These are phyloP conservation scores for Parnassius apollo DNA, from an alignment of 2,888 invertebrate genomes.

Conservation along the genomic window DNA sequence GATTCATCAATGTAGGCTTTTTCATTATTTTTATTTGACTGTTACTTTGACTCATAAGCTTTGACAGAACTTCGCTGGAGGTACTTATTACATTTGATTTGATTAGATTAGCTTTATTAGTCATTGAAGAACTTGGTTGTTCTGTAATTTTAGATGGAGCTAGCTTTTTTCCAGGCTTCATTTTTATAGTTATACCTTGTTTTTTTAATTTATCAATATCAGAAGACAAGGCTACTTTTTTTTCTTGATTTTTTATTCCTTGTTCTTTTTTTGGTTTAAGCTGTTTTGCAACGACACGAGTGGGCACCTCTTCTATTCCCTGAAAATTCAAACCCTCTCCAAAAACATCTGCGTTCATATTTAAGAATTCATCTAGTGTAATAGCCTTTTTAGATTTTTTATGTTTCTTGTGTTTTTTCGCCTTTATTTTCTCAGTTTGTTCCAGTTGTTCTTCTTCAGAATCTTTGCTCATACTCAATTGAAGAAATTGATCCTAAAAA, in stretches of 20 bases:
- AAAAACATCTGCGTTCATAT: conserved; percentile 76
- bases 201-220: conserved; percentile 67
- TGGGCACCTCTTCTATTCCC: conserved; percentile 73
- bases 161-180: conserved; percentile 40
- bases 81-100: conserved; percentile 38
- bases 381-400: conserved; percentile 73
- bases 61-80: conserved; percentile 60
- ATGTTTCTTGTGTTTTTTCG: conserved; percentile 71
- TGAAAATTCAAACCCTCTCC: conserved; percentile 71
- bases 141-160: conserved; percentile 22
- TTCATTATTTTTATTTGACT: conserved; percentile 70
- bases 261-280: conserved; percentile 51
- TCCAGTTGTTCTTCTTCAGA: conserved; percentile 40
- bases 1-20: conserved; percentile 40
- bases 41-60: conserved; percentile 64
- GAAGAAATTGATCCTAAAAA: conserved; percentile 65
- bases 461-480: conserved; percentile 58
- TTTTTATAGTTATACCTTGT: conserved; percentile 67
- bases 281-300: conserved; percentile 59
- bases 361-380: conserved; percentile 72
- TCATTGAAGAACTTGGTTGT: conserved; percentile 29
- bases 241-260: conserved; percentile 31
- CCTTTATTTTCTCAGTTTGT: conserved; percentile 42
- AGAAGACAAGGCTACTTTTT: conserved; percentile 42
- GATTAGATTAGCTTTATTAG: conserved; percentile 22